These are phyloP conservation scores for Tethya wilhelma DNA, from an alignment of 37 sponge, comb jelly and placozoan species.

Conservation along the genomic window DNA sequence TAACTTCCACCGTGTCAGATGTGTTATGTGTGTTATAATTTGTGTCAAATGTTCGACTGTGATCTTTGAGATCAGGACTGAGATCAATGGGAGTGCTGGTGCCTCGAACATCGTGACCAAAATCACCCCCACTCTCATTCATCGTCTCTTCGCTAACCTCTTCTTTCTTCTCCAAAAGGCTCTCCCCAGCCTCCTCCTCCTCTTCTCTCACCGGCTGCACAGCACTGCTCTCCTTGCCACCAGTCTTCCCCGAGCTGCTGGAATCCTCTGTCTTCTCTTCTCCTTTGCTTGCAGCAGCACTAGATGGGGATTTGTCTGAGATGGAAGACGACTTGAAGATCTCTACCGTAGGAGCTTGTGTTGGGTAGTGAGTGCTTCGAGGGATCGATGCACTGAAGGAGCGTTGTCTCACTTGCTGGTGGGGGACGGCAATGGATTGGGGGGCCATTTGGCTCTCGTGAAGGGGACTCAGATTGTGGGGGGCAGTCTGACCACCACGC, in stretches of 20 bases:
- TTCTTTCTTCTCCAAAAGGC: not conserved
- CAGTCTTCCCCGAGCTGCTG: too few species aligned
- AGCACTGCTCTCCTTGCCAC: not conserved
- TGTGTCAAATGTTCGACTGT: not conserved
- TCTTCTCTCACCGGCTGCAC: not conserved
- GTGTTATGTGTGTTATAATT: not conserved
- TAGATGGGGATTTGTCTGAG: too few species aligned
- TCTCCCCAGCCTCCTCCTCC: not conserved
- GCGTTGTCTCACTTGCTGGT: too few species aligned
- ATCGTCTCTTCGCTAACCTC: not conserved
- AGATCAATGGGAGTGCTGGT: constrained; percentile 20
- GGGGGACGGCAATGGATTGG: too few species aligned
- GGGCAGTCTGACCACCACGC: not conserved
- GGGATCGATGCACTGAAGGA: too few species aligned
- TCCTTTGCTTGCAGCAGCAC: too few species aligned
- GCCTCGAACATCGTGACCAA: constrained; percentile 2
- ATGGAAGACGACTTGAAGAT: too few species aligned
- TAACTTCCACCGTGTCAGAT: too few species aligned
- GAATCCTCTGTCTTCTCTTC: too few species aligned
- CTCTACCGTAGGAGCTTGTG: too few species aligned
- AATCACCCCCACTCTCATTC: not conserved
- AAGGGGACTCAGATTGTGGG: not conserved
- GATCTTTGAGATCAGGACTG: not conserved
- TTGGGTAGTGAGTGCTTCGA: too few species aligned
- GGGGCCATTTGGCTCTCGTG: too few species aligned